Evolutionary conservation across 2,888 invertebrate genomes (phyloP), one percentile per base, ranked within the genome.

Genomic region (Drosophila antonietae): DNA sequence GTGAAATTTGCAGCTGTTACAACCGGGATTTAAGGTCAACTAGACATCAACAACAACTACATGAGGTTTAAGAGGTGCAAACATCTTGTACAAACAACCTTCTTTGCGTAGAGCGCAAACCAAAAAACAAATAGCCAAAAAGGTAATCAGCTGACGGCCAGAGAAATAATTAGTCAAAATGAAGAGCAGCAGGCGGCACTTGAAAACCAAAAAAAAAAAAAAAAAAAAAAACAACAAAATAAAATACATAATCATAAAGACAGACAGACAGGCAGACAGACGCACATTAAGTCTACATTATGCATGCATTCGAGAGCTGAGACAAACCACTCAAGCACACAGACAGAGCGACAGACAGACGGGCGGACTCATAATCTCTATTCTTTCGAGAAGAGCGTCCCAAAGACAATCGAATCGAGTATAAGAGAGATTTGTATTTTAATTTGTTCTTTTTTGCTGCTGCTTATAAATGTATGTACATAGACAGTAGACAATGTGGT

Each of bases 91-190:
- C 62, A 57, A 68, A 59, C 47, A 67, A 62, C 37, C 56, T 63
- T 41, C 37, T 59, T 65, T 56, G 52, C 65, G 66, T 65, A 59
- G 43, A 65, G 52, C 58, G 51, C 31, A 66, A 68, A 63, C 64
- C 66, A 63, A 75, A 79, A 71, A 73, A 64, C 75, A 84, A 80
- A 79, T 75, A 79, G 76, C 76, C 69, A 65, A 73, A 69, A 73
- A 82, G 80, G 85, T 79, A 81, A 82, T 85, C 85, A 84, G 82
- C 82, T 75, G 83, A 60, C 57, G 49, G 53, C 43, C 52, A 44
- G 52, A 64, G 63, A 76, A 75, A 81, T 83, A 88, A 85, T 85
- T 86, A 81, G 81, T 81, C 80, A 77, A 74, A 82, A 77, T 77
- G 75, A 74, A 65, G 55, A 51, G 73, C 78, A 55, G 55, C 55